phyloP scores from a whole-genome alignment of 2,888 invertebrate genomes.

The Panorpa germanica region DNA sequence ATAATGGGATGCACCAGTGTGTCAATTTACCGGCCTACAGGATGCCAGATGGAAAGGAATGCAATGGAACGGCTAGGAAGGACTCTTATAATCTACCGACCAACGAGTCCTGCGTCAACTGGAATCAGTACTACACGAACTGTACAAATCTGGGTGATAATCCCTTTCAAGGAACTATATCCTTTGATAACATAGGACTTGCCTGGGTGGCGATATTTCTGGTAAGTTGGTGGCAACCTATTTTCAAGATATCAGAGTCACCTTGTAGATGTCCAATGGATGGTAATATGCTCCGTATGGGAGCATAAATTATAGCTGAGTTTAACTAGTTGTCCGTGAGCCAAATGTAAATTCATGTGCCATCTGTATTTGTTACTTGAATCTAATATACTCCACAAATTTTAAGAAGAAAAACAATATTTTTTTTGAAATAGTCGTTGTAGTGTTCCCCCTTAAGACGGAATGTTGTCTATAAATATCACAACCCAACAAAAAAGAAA shows the following conservation, averaged over 20 bases:
- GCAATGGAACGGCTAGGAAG: constrained; percentile 50
- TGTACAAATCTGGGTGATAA: constrained; percentile 87
- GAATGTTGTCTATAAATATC: no score
- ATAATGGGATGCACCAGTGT: constrained; percentile 90
- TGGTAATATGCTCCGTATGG: not conserved
- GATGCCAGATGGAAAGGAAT: no score
- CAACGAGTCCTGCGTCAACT: constrained; percentile 78
- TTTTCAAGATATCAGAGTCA: no score
- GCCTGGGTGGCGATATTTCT: constrained; percentile 99
- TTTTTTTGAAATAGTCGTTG: no score
- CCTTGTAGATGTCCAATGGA: not conserved
- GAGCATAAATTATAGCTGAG: no score
- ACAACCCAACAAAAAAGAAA: no score
- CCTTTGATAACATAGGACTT: constrained; percentile 98
- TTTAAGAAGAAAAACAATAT: no score
- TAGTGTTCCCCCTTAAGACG: no score
- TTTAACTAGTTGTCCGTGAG: no score
- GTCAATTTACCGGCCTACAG: constrained; percentile 62
- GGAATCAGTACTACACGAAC: constrained; percentile 96
- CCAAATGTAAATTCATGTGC: no score
- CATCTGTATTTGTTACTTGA: no score
- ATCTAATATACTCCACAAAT: no score
- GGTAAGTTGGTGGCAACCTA: constrained; percentile 38
- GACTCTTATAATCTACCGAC: constrained; percentile 42
- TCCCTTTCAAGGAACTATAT: constrained; percentile 97